Evolutionary conservation across 2,113 vertebrate species (phyloP), one percentile per base, ranked within the genome.

Genomic region (Cromileptes altivelis): DNA sequence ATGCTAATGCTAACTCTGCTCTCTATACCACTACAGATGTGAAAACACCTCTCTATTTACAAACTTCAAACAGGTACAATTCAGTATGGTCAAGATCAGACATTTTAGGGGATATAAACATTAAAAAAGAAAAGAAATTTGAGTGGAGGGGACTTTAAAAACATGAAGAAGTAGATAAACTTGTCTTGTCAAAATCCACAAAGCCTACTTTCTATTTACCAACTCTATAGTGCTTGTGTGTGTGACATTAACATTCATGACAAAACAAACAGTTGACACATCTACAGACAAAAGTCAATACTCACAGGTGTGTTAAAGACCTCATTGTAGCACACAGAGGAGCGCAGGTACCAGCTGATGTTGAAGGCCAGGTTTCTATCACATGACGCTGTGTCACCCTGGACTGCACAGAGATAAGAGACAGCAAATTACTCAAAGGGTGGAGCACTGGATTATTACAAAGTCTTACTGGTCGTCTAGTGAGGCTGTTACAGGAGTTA

Each of bases 331-430:
- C 95, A 96, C 21, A 94, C 69, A 6, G 95, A 95, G 0, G 95
- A 96, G 42, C 95, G 94, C 53, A 96, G 92, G 74, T 95, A 96
- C 95, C 95, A 96, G 85, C 93, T 95, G 87, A 96, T 88, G 73
- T 96, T 96, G 77, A 95, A 94, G 49, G 88, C 87, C 80, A 92
- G 25, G 63, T 78, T 92, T 30, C 68, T 82, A 8, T 94, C 89
- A 84, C 95, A 96, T 52, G 88, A 70, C 1, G 60, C 67, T 0
- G 33, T 1, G 52, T 94, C 86, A 49, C 92, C 92, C 63, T 88
- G 85, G 81, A 96, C 95, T 95, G 83, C 23, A 69, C 14, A 58
- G 37, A 86, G 14, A 82, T 0, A 62, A 62, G 52, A 61, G 6
- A 33, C 0, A 27, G 2, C 3, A 0, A 57, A 9, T 21, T 2